These are phyloP conservation scores for Ibycter americanus DNA, from an alignment of 2,797 vertebrate species.

Conservation along the genomic window DNA sequence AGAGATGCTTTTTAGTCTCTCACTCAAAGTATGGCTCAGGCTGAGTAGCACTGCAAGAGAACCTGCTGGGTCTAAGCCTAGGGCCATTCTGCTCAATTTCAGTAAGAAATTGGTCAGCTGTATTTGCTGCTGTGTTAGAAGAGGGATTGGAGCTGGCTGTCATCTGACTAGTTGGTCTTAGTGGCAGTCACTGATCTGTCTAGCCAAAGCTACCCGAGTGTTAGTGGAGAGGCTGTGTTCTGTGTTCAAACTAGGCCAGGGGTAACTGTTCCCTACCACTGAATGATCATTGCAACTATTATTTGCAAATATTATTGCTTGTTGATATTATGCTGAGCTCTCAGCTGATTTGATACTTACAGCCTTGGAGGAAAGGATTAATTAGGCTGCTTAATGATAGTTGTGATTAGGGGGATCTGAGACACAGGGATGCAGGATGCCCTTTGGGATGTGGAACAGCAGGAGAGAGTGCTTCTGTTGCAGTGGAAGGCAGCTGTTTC, in stretches of 20 bases:
- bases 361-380: not conserved
- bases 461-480: not conserved
- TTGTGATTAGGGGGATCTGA: not conserved
- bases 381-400: not conserved
- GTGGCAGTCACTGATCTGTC: not conserved
- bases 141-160: not conserved
- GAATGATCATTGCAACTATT: not conserved
- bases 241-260: not conserved
- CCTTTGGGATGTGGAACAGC: not conserved
- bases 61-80: not conserved
- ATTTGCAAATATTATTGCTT: not conserved
- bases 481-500: not conserved
- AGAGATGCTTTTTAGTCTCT: not conserved
- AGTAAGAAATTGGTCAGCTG: not conserved
- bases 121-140: not conserved
- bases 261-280: not conserved
- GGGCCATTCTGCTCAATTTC: not conserved
- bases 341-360: not conserved
- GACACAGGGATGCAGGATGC: not conserved
- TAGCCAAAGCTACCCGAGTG: not conserved
- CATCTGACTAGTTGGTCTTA: not conserved
- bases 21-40: not conserved
- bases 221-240: not conserved
- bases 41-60: not conserved
- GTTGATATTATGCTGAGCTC: not conserved